Base-by-base conservation (phyloP, 2,113 vertebrate species). In the Coptodon bakossiorum region DNA sequence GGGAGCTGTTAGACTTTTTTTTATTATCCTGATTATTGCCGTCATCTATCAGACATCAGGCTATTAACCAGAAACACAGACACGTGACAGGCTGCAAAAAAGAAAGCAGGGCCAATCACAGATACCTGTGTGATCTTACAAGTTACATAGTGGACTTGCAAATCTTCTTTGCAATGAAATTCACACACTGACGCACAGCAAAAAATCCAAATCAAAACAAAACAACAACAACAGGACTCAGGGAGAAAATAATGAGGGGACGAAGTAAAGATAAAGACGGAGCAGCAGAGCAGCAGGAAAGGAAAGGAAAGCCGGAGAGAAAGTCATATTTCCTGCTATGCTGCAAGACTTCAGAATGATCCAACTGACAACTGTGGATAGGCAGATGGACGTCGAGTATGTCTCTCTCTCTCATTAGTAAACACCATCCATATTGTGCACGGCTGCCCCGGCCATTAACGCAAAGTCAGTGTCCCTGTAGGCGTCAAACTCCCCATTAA, bases 21-120 rank as follows among this genome's bases (percentile, higher is more conserved):
- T 94, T 93, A 93, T 89, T 82, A 83, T 88, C 86, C 61, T 82
- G 80, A 92, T 91, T 86, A 95, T 93, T 84, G 63, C 85, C 19
- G 36, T 85, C 90, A 90, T 90, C 86, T 48, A 93, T 93, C 90
- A 91, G 50, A 82, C 80, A 83, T 79, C 38, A 36, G 81, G 79
- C 83, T 11, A n/a, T 87, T 86, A 84, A 84, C 92, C 52, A 85
- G 38, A 82, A 78, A 83, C 7, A 3, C 54, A 36, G 19, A 83
- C 81, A 68, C 8, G 88, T 85, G 85, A 78, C 71, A 73, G 52
- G 68, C 12, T 61, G n/a, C 73, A 81, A 40, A 3, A 4, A 50
- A 34, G 5, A 43, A 57, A 84, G 53, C 4, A 24, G 13, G 48
- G 56, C 6, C 36, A 53, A 61, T 56, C 29, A 36, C 19, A 56